A percentile compares a stretch with the other conserved stretches of the same genome.
Conservation (phyloP, 2,888 invertebrate species). For the Ochlodes sylvanus region DNA sequence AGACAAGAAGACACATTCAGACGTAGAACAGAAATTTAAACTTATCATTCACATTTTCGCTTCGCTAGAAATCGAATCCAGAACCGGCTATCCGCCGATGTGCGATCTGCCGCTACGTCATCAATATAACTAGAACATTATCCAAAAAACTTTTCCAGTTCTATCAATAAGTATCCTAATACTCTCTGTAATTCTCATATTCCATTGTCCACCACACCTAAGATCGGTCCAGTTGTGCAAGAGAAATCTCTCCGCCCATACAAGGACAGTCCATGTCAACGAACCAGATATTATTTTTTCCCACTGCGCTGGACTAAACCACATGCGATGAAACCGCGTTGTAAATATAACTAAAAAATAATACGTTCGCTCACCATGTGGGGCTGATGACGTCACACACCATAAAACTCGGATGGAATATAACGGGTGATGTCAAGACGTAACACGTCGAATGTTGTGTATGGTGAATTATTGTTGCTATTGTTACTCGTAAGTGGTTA, state of each 20-base stretch:
- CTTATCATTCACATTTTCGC: no score
- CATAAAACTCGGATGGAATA: background rate
- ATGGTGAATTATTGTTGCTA: background rate
- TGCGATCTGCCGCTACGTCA: no score
- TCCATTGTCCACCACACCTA: background rate
- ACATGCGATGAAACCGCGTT: slow-evolving; percentile 33
- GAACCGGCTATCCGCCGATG: no score
- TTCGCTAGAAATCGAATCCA: no score
- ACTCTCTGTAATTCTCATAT: no score
- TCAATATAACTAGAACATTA: no score
- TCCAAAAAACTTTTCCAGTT: no score
- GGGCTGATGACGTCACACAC: slow-evolving; percentile 10
- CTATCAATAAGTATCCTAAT: no score
- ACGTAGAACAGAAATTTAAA: no score
- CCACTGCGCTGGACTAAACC: slow-evolving; percentile 25
- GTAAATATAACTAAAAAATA: slow-evolving; percentile 35
- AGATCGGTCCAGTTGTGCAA: background rate
- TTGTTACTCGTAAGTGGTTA: no score
- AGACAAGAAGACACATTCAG: no score
- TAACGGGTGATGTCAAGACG: background rate
- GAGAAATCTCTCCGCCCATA: slow-evolving; percentile 16
- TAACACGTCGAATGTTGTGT: background rate
- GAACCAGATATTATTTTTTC: slow-evolving; percentile 30
- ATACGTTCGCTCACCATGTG: slow-evolving; percentile 21
- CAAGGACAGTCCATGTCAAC: slow-evolving; percentile 21